A percentile compares a stretch with the other conserved stretches of the same genome.
Conservation (phyloP, 2,113 vertebrate genomes). For the Parus major region DNA sequence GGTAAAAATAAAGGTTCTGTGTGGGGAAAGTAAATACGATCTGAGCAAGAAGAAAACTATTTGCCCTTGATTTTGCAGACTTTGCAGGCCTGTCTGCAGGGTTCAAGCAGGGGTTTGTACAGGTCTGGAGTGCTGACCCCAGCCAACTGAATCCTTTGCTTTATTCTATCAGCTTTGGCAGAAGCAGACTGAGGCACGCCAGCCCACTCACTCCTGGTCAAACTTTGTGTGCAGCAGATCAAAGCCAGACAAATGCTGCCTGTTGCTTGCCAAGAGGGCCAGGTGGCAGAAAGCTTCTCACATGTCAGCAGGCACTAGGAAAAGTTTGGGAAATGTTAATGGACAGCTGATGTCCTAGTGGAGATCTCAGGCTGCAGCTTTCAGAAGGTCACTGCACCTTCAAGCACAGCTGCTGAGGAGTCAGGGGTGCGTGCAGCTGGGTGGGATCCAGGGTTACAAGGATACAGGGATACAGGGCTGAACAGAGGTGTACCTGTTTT, state of each 20-base stretch:
- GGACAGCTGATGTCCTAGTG: neutral
- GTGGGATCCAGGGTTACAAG: neutral
- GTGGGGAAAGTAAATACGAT: neutral
- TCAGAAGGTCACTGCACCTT: neutral
- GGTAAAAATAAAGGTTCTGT: neutral
- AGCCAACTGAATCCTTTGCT: neutral
- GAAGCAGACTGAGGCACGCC: neutral
- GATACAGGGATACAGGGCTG: neutral
- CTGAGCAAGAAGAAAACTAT: neutral
- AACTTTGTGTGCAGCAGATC: neutral
- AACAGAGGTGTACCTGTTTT: fast-evolving
- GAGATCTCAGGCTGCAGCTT: neutral
- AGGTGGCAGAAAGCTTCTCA: constrained; percentile 60
- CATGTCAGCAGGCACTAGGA: constrained; percentile 40
- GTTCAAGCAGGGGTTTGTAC: neutral
- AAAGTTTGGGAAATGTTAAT: neutral
- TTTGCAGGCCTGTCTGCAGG: neutral
- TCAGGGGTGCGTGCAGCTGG: neutral
- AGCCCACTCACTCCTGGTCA: neutral
- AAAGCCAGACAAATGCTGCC: neutral
- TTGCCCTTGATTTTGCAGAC: neutral
- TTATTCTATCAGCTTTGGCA: constrained; percentile 23
- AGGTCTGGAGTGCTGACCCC: neutral
- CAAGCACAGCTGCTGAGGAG: neutral
- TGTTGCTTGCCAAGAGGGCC: constrained; percentile 38